Base-by-base conservation (phyloP, 2,113 vertebrate species). In the Excalfactoria chinensis region DNA sequence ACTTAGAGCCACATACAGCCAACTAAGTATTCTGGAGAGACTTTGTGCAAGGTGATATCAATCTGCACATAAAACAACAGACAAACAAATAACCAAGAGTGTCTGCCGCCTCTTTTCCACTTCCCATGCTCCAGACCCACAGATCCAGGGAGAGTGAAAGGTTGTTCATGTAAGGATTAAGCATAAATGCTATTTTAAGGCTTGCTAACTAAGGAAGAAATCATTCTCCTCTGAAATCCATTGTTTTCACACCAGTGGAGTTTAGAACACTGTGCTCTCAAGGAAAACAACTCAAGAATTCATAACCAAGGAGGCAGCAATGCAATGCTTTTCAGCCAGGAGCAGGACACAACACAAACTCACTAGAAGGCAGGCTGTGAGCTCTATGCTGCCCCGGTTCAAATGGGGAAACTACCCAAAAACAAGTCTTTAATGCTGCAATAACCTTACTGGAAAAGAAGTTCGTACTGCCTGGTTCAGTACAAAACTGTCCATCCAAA, bases 261-360 rank as follows among this genome's bases (percentile, higher is more conserved):
- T 69, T n/a, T 2, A 35, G 51, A n/a, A 86, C 9, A 48, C 3
- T 16, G 12, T 3, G 46, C 21, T 69, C 34, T 63, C 41, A 72
- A 18, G 1, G 28, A 85, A 46, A 17, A 46, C 7, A 62, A 37
- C 23, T 25, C 22, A 78, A 25, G 6, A 30, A 28, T 14, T 64
- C 30, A 34, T 26, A 63, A 2, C 34, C 17, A 55, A 70, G 51
- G 49, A 40, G 11, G 60, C 44, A 81, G 21, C 7, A 58, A n/a
- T 0, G 0, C 22, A 86, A 10, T 2, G 1, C 6, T 6, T 16
- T 43, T 25, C 64, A 80, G 0, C 7, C 7, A 51, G 59, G 44
- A 84, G 32, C 5, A 23, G 25, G 20, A 23, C 16, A 18, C 9
- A 60, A 43, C 2, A 34, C 12, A 46, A 77, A 56, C 6, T 23